Evolutionary conservation across 2,797 vertebrate species (phyloP), one percentile per base, ranked within the genome.

Genomic region (Hypotaenidia okinawae): DNA sequence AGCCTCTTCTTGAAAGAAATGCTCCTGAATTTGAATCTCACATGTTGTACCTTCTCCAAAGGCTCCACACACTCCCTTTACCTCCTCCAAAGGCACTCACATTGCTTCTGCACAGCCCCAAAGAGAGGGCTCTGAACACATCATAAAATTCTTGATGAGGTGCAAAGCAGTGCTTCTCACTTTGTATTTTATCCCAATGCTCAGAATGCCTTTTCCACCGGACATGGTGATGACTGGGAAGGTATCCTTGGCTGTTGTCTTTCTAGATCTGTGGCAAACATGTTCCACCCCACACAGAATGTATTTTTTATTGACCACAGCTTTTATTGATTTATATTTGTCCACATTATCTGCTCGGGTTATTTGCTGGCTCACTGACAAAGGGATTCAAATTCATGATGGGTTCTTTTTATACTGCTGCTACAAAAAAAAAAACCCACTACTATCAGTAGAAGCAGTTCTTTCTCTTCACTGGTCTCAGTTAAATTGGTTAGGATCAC

Each of bases 291-390:
- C 54, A 87, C 1, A 16, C 10, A 72, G 79, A 86, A 85, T 49
- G 41, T 13, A 88, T 45, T 74, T 85, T 70, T 86, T 57, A 94
- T 79, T 80, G 69, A 93, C 59, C 61, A 61, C 43, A 90, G 45
- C 67, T 78, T 93, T 90, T 95, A 90, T 78, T 89, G 87, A 87
- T 96, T 96, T 84, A 55, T 33, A 63, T 69, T 91, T 93, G n/a
- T 47, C 80, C 75, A 88, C 32, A 75, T 94, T 67, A 93, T 77
- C 72, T 85, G 33, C 81, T 91, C 2, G 0, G 55, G 54, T 89
- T 91, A 61, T 89, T 94, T 87, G 64, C 62, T 94, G 79, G 76
- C 54, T 95, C 39, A 39, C 49, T 6, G 2, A 94, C 52, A 90
- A 3, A 89, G 39, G 83, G 63, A 63, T 88, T 92, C 74, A 86